Evolutionary conservation across 2,888 invertebrate species (phyloP).

Genomic region (Orthosia cruda): DNA sequence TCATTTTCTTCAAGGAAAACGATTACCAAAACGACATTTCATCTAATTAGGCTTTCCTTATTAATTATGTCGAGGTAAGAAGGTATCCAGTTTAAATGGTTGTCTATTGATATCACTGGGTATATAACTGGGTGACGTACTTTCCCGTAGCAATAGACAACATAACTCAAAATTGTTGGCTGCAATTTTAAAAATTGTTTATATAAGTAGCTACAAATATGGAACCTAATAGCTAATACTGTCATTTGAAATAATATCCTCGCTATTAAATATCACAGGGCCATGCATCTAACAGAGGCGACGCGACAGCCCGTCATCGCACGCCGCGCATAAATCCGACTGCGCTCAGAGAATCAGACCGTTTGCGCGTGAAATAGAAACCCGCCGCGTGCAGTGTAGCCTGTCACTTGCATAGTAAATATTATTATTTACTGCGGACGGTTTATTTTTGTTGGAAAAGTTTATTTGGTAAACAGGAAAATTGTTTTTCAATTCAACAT

Average conservation of each 20-base stretch:
- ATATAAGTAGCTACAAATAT: too few relatives aligned
- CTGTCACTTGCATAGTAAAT: slow-evolving; percentile 75
- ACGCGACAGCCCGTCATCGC: slow-evolving; percentile 60
- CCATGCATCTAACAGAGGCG: slow-evolving; percentile 62
- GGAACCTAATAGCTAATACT: background rate
- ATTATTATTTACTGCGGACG: slow-evolving; percentile 59
- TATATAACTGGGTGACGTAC: too few relatives aligned
- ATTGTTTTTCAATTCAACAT: background rate
- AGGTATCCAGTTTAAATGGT: too few relatives aligned
- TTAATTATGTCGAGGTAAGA: too few relatives aligned
- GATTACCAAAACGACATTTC: too few relatives aligned
- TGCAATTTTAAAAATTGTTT: too few relatives aligned
- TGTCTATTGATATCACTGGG: too few relatives aligned
- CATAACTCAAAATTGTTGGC: too few relatives aligned
- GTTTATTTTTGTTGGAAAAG: slow-evolving; percentile 41
- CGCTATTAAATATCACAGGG: slow-evolving; percentile 48
- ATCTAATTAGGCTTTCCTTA: too few relatives aligned
- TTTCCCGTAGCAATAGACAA: too few relatives aligned
- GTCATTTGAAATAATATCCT: slow-evolving; percentile 25
- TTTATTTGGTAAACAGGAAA: slow-evolving; percentile 17
- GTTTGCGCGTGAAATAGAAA: slow-evolving; percentile 87
- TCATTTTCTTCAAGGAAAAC: too few relatives aligned
- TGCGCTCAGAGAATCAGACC: slow-evolving; percentile 61
- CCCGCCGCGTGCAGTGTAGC: slow-evolving; percentile 64
- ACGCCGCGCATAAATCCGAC: slow-evolving; percentile 80